Evolutionary conservation across 1,140 invertebrate species (phyloP).

Genomic region (Psilanteris sp.): DNA sequence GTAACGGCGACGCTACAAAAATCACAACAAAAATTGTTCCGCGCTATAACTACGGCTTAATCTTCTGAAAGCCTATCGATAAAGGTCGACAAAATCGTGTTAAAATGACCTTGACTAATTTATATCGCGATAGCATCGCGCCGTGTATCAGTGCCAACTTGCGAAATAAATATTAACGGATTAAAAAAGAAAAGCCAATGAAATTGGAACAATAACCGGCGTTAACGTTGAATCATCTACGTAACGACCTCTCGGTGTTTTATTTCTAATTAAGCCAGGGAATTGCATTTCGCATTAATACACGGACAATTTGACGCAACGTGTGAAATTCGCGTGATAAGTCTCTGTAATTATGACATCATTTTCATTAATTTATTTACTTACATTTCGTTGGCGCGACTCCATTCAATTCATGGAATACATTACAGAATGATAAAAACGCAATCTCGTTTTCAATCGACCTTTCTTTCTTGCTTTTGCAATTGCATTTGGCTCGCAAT

Average conservation of each 20-base stretch:
- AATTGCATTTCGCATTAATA: constrained; percentile 18
- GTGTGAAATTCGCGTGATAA: constrained; percentile 10
- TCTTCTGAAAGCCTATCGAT: constrained; percentile 60
- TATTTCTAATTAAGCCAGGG: constrained; percentile 30
- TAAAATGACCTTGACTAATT: constrained; percentile 62
- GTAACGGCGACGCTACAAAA: too few species aligned
- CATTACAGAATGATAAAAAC: too few species aligned
- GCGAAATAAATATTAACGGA: constrained; percentile 47
- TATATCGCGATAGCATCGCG: constrained; percentile 50
- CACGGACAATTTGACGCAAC: constrained; percentile 6
- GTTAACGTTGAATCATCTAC: constrained; percentile 7
- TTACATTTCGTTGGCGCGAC: too few species aligned
- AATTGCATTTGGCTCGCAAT: background rate
- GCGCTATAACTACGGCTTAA: constrained; percentile 35
- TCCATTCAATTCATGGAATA: too few species aligned
- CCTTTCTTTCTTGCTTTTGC: background rate
- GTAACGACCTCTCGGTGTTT: constrained; percentile 15
- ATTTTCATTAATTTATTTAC: constrained; percentile 7
- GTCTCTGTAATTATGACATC: constrained; percentile 8
- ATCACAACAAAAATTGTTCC: constrained; percentile 40
- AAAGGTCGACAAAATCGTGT: constrained; percentile 64
- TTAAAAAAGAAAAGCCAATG: constrained; percentile 18
- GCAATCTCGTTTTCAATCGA: background rate
- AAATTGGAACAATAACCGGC: constrained; percentile 41
- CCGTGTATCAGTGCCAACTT: constrained; percentile 6